These are phyloP conservation scores for Sinocyclocheilus grahami DNA, from an alignment of 2,113 vertebrate genomes.

Conservation along the genomic window DNA sequence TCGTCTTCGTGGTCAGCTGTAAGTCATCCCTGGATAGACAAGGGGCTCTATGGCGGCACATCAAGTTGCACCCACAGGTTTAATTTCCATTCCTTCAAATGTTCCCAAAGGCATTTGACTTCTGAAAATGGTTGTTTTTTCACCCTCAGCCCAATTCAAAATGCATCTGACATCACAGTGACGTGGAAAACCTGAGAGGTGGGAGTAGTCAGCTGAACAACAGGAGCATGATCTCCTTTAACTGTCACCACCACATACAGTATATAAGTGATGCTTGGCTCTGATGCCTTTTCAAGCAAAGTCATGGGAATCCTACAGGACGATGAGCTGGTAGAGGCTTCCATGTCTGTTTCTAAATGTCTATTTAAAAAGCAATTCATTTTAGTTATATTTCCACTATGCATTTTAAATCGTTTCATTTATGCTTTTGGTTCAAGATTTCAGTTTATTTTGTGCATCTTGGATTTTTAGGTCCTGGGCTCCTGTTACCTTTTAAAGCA, in stretches of 20 bases:
- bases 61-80: conserved; percentile 75
- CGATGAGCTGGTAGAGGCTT: conserved; percentile 84
- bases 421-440: neutral
- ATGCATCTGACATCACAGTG: conserved; percentile 74
- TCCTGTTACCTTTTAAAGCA: neutral
- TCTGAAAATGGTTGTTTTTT: conserved; percentile 49
- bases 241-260: conserved; percentile 66
- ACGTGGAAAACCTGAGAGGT: conserved; percentile 71
- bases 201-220: conserved; percentile 62
- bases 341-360: conserved; percentile 13
- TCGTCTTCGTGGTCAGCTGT: neutral
- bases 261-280: conserved; percentile 72
- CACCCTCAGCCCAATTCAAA: conserved; percentile 56
- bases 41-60: conserved; percentile 60
- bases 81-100: conserved; percentile 70
- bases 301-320: conserved; percentile 85
- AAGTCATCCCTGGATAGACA: neutral
- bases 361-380: neutral
- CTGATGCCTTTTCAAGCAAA: conserved; percentile 45
- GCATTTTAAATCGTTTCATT: neutral
- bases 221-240: conserved; percentile 77
- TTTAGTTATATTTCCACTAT: neutral
- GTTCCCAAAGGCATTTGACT: conserved; percentile 44
- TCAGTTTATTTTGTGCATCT: neutral
- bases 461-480: neutral